Evolutionary conservation across 2,888 invertebrate species (phyloP).

Genomic region (Conistra vaccinii): DNA sequence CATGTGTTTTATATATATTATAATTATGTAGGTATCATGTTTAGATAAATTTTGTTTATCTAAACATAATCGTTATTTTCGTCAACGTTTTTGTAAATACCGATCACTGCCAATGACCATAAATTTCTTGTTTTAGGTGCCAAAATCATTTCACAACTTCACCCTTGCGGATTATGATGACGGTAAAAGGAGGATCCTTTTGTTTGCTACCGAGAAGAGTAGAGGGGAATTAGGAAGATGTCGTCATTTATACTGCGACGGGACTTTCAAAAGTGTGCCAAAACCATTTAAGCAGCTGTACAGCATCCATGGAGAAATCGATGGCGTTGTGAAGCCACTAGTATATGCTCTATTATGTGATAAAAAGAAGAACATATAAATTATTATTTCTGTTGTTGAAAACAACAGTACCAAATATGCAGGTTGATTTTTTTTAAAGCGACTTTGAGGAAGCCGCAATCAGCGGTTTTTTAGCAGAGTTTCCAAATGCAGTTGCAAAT

Average conservation of each 20-base stretch:
- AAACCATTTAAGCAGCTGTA: constrained; percentile 25
- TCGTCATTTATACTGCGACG: constrained; percentile 33
- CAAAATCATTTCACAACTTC: constrained; percentile 27
- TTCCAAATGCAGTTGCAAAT: constrained; percentile 35
- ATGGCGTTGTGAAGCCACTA: constrained; percentile 18
- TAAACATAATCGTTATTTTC: constrained; percentile 29
- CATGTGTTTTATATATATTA: too few species aligned
- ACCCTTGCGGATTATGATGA: constrained; percentile 32
- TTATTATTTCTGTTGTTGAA: constrained; percentile 28
- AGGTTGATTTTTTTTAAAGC: constrained; percentile 21
- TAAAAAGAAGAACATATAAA: constrained; percentile 21
- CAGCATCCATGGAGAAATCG: constrained; percentile 31
- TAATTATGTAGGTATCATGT: too few species aligned
- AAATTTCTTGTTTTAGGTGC: constrained; percentile 25
- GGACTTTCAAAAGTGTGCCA: constrained; percentile 32
- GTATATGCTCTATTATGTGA: constrained; percentile 19
- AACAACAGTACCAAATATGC: constrained; percentile 27
- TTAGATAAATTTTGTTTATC: too few species aligned
- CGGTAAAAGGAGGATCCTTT: constrained; percentile 23
- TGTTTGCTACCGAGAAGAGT: constrained; percentile 30
- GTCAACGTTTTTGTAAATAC: constrained; percentile 28
- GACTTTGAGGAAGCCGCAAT: constrained; percentile 23
- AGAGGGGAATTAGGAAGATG: constrained; percentile 20
- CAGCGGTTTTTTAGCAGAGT: constrained; percentile 13
- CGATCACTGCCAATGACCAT: constrained; percentile 26